Evolutionary conservation across 2,888 invertebrate species (phyloP), one percentile per base, ranked within the genome.

Genomic region (Galeruca laticollis): DNA sequence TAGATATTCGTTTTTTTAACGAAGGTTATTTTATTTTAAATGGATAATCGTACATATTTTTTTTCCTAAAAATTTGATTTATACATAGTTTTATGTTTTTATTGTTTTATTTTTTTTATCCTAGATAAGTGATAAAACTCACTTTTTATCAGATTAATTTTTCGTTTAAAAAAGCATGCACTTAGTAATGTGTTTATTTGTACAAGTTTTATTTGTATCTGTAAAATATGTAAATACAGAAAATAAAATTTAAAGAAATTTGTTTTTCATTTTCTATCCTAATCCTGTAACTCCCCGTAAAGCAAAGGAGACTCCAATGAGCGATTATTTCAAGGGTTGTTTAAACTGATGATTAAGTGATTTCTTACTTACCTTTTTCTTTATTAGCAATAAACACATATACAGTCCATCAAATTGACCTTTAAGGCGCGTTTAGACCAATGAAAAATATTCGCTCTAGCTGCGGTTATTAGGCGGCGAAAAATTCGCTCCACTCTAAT

Each of bases 141-240:
- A 80, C 79, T 76, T 78, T 60, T 68, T 69, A 75, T 75, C 76
- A 77, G 73, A 59, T 72, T 79, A 71, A 77, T 78, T 77, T 75
- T 75, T 33, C 75, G 77, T 75, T 74, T 73, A 76, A 18, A 18
- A n/a, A 40, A 40, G 13, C 40, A 40, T 47, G 2, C 76, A 75
- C 76, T 74, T 76, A 76, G 72, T 71, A 75, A 70, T 77, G 75
- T 77, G 73, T 74, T 68, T 75, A 76, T 78, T 76, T 78, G 76
- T 79, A 80, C 76, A 80, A 77, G 77, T 73, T 73, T 66, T 70
- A 76, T 76, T 76, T 79, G 75, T 78, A 77, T 77, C 73, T 77
- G 76, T 77, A 78, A 75, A 75, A 76, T 76, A 75, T 79, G 78
- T 78, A 79, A 64, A 71, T 71, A 71, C n/a, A 56, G 35, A 9